Evolutionary conservation across 2,888 invertebrate genomes (phyloP).

Genomic region (Spodoptera littoralis): DNA sequence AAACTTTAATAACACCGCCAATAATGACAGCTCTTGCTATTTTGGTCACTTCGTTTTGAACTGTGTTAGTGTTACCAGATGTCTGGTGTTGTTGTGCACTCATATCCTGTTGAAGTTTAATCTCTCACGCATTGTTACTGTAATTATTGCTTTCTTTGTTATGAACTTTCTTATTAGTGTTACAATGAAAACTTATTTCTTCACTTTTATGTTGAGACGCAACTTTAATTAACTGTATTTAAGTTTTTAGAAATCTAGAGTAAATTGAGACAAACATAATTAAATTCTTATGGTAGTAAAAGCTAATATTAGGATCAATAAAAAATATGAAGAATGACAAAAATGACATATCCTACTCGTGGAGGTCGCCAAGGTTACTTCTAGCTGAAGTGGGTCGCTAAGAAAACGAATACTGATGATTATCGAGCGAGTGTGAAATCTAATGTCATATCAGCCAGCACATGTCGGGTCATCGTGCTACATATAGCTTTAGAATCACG

Average conservation of each 20-base stretch:
- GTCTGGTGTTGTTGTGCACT: conserved; percentile 31
- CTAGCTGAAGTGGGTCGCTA: conserved; percentile 62
- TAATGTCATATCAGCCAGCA: conserved; percentile 30
- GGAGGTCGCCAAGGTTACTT: conserved; percentile 51
- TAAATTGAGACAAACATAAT: too few relatives aligned
- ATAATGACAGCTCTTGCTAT: conserved; percentile 24
- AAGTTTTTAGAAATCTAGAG: too few relatives aligned
- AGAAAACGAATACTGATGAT: conserved; percentile 55
- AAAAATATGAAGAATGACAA: conserved; percentile 26
- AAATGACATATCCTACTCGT: conserved; percentile 11
- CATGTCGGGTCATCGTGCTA: conserved; percentile 43
- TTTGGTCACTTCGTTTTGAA: conserved; percentile 27
- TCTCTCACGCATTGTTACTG: conserved; percentile 21
- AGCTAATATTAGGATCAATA: too few relatives aligned
- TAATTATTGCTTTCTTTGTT: conserved; percentile 3
- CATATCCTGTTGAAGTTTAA: conserved; percentile 30
- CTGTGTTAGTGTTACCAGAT: conserved; percentile 37
- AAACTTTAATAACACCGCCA: background rate
- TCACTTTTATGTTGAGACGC: too few relatives aligned
- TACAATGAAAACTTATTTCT: too few relatives aligned
- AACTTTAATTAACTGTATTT: too few relatives aligned
- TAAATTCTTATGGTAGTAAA: too few relatives aligned
- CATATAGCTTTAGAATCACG: conserved; percentile 11
- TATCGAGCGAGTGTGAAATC: conserved; percentile 45
- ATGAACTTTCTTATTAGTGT: too few relatives aligned